Base-by-base conservation (phyloP, 2,888 invertebrate genomes). In the Drosophila nigritarsus region DNA sequence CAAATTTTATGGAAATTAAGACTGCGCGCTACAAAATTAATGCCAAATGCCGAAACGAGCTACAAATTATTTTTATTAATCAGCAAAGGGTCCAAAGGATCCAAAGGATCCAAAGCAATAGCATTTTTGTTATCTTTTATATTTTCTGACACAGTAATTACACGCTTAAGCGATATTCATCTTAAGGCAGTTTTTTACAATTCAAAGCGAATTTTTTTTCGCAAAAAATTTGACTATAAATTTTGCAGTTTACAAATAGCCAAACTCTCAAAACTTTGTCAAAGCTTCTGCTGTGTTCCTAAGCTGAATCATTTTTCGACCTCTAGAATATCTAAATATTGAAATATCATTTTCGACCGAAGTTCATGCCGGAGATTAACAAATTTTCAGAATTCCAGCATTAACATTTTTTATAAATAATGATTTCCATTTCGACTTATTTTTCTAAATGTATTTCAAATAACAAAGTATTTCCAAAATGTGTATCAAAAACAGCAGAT, bases 51-150 rank as follows among this genome's bases (percentile, higher is more conserved):
- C 58, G 84, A 73, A 87, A 67, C 61, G 51, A 59, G 71, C 81
- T 60, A 67, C 72, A 83, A 72, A 80, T 80, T 78, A 76, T 75
- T 75, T 78, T 72, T 75, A 82, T 90, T 85, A 80, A 87, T 83
- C 78, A 73, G 78, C 55, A 65, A 66, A 65, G 29, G 40, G 45
- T 42, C 38, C 24, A 59, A 29, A 49, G 11, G 63, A 34, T 30
- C 29, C 29, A n/a, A n/a, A 27, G 24, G 24, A 24, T 24, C 24
- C 24, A 24, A 24, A 24, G 4, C 24, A 29, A 38, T 0, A 2
- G 15, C 45, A 24, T 24, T 45, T 24, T 45, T 8, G 15, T 2
- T 24, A 45, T 45, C 7, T 45, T 15, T 45, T 2, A 7, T 20
- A 1, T 45, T 15, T 15, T 15, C 15, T 13, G 13, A 15, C 0